Evolutionary conservation across 1,140 invertebrate species (phyloP).

Genomic region (Bombus impatiens): DNA sequence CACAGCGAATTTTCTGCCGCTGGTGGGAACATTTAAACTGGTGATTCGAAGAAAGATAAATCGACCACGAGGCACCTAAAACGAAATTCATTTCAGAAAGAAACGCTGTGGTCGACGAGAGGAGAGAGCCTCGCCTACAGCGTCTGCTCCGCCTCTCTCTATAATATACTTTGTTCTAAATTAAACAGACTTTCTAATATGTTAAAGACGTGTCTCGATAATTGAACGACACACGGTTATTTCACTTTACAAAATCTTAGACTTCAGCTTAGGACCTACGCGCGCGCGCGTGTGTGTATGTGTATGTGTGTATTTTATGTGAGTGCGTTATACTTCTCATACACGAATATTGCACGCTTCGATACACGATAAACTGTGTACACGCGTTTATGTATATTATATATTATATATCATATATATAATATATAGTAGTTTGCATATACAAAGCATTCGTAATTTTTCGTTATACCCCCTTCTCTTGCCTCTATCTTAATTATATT

Average conservation of each 20-base stretch:
- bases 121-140: background rate
- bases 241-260: conserved; percentile 66
- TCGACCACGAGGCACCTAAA: background rate
- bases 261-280: conserved; percentile 53
- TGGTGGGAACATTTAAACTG: background rate
- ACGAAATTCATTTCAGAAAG: conserved; percentile 1
- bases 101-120: conserved; percentile 13
- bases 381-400: conserved; percentile 15
- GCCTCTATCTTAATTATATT: background rate
- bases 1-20: background rate
- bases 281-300: background rate
- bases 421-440: conserved; percentile 45
- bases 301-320: background rate
- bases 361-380: conserved; percentile 30
- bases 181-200: conserved; percentile 23
- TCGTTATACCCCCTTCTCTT: background rate
- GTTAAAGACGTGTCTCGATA: conserved; percentile 37
- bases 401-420: conserved; percentile 50
- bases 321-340: conserved; percentile 28
- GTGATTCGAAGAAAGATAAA: background rate
- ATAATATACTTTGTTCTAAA: background rate
- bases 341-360: conserved; percentile 64
- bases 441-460: conserved; percentile 39
- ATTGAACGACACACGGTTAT: conserved; percentile 56
- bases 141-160: background rate